A percentile compares a stretch with the other conserved stretches of the same genome.
Evolutionary conservation across 2,888 invertebrate genomes (phyloP).

Genomic region (Crioceris asparagi): DNA sequence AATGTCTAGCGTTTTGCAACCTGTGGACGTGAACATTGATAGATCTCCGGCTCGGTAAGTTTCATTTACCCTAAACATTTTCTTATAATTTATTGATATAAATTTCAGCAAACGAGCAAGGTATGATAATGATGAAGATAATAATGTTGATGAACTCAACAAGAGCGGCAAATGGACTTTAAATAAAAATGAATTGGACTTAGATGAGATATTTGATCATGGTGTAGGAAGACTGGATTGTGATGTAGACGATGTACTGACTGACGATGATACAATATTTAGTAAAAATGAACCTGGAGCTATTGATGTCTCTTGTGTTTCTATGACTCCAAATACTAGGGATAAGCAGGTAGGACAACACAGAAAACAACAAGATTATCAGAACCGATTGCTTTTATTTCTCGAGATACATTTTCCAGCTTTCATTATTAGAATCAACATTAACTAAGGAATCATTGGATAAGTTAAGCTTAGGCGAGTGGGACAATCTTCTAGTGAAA

Average conservation of each 20-base stretch:
- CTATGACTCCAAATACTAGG: slow-evolving; percentile 25
- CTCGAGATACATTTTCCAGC: slow-evolving; percentile 26
- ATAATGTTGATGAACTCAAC: slow-evolving; percentile 14
- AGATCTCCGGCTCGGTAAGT: slow-evolving; percentile 31
- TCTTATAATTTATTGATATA: slow-evolving; percentile 7
- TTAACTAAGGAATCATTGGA: slow-evolving; percentile 30
- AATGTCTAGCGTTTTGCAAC: slow-evolving; percentile 25
- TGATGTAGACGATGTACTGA: slow-evolving; percentile 27
- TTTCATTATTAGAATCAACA: slow-evolving; percentile 29
- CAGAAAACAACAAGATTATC: too few relatives aligned
- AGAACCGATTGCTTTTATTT: too few relatives aligned
- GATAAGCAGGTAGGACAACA: slow-evolving; percentile 22
- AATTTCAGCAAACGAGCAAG: slow-evolving; percentile 31
- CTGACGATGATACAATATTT: slow-evolving; percentile 26
- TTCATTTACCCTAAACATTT: slow-evolving; percentile 7
- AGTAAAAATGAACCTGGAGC: slow-evolving; percentile 22
- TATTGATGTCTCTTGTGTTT: slow-evolving; percentile 26
- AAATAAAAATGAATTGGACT: slow-evolving; percentile 33
- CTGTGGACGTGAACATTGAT: slow-evolving; percentile 27
- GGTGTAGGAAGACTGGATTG: slow-evolving; percentile 47
- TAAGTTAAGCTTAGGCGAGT: slow-evolving; percentile 27
- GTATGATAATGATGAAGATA: slow-evolving; percentile 27
- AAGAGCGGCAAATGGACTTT: slow-evolving; percentile 28
- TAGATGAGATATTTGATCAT: slow-evolving; percentile 46
- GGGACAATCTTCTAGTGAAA: slow-evolving; percentile 24